A percentile compares a stretch with the other conserved stretches of the same genome.
phyloP scores from a whole-genome alignment of 2,113 vertebrate genomes.

The Manacus vitellinus region DNA sequence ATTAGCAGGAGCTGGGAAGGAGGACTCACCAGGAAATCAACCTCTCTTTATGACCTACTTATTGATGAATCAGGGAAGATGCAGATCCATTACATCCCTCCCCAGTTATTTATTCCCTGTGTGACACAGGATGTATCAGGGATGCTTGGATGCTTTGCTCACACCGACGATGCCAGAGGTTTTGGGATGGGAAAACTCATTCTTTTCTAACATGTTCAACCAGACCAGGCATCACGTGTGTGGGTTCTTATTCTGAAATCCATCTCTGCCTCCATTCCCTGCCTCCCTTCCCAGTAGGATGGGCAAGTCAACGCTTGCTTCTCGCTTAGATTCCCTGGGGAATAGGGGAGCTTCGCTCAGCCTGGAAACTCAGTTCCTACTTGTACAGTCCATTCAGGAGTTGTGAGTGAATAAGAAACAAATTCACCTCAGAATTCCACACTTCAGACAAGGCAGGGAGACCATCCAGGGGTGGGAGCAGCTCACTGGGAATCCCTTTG shows the following conservation, averaged over 20 bases:
- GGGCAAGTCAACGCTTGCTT: not conserved
- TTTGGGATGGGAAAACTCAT: not conserved
- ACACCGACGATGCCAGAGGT: not conserved
- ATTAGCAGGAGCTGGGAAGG: not conserved
- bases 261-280: not conserved
- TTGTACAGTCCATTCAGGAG: rapidly evolving
- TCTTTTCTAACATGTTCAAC: not conserved
- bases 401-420: not conserved
- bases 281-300: not conserved
- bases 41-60: not conserved
- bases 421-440: not conserved
- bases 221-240: rapidly evolving
- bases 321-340: not conserved
- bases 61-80: slow-evolving; percentile 46
- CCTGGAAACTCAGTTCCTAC: rapidly evolving
- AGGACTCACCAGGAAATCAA: slow-evolving; percentile 28
- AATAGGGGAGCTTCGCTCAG: not conserved
- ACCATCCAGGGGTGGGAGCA: not conserved
- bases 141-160: not conserved
- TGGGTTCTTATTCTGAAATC: not conserved
- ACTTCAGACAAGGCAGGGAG: rapidly evolving
- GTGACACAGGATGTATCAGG: not conserved
- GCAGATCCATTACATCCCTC: not conserved
- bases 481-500: not conserved
- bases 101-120: not conserved